Evolutionary conservation across 2,888 invertebrate species (phyloP), one percentile per base, ranked within the genome.

Genomic region (Thecocarcelia acutangulata): DNA sequence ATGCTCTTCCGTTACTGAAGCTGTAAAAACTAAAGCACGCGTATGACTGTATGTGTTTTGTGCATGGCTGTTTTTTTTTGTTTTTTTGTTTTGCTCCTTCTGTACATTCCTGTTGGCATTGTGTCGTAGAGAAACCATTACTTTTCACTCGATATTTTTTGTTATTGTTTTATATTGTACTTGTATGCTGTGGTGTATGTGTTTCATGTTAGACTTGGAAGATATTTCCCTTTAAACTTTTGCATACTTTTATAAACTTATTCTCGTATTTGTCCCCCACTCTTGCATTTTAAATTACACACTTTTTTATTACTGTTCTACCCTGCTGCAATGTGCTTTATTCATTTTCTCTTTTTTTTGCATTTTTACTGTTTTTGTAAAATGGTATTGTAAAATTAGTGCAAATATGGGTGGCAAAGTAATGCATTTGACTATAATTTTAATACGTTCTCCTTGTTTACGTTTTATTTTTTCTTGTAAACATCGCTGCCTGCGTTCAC

Each of bases 341-440:
- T n/a, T n/a, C n/a, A n/a, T 72, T 28, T 33, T 44, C 4, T 44
- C 12, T 24, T n/a, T 33, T 54, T 13, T 48, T 15, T 50, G 0
- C 4, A 42, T 46, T 48, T 68, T 33, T 76, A 54, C 37, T 59
- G 63, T 33, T 56, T 68, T 46, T 33, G 68, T 28, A 63, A 75
- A 75, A 37, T 56, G 73, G 63, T 69, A 73, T 77, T 77, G 73
- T 73, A 58, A 81, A 81, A 81, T 81, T 77, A 81, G 68, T 73
- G 68, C 64, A 73, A 77, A 77, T 77, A 64, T 59, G 72, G 77
- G 77, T 63, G 77, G 73, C 56, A 68, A 56, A 72, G 54, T 81
- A 76, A 73, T 61, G 66, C 75, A 52, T 75, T 75, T 68, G 50
- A 44, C 59, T 42, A 48, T 48, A 66, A 59, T 50, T 59, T 66